Conservation (phyloP, 2,888 invertebrate genomes). For the Chrysolina americana region DNA sequence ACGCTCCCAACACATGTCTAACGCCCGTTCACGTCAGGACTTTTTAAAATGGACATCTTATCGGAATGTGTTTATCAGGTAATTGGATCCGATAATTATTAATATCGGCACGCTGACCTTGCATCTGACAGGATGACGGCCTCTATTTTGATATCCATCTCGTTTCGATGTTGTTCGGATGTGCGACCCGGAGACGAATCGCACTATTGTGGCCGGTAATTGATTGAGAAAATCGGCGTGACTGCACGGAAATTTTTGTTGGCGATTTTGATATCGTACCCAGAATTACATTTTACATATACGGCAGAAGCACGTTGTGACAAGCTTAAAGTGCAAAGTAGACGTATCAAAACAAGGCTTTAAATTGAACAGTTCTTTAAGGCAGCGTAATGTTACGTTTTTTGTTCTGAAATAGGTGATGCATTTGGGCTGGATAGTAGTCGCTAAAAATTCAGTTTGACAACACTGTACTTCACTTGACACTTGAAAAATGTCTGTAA, state of each 20-base stretch:
- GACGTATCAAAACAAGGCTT: too few relatives aligned
- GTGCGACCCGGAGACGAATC: conserved; percentile 9
- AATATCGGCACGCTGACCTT: conserved; percentile 50
- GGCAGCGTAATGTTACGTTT: too few relatives aligned
- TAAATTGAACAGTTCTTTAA: too few relatives aligned
- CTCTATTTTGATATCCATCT: conserved; percentile 48
- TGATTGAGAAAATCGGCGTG: conserved; percentile 2
- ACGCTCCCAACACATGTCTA: conserved; percentile 49
- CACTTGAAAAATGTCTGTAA: too few relatives aligned
- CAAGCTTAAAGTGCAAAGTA: too few relatives aligned
- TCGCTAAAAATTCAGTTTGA: too few relatives aligned
- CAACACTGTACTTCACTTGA: too few relatives aligned
- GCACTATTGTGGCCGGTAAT: conserved; percentile 12
- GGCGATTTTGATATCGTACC: neutral
- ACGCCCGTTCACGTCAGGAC: conserved; percentile 51
- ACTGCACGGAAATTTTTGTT: neutral
- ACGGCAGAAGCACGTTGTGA: too few relatives aligned
- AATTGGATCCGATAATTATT: conserved; percentile 60
- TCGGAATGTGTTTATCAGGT: conserved; percentile 60
- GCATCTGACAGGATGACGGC: conserved; percentile 46
- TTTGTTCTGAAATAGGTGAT: too few relatives aligned
- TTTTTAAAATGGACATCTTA: conserved; percentile 54
- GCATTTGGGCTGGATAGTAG: too few relatives aligned
- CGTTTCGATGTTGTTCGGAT: conserved; percentile 32
- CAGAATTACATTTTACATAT: too few relatives aligned